phyloP scores from a whole-genome alignment of 2,797 vertebrate species.

The Momotus momota region DNA sequence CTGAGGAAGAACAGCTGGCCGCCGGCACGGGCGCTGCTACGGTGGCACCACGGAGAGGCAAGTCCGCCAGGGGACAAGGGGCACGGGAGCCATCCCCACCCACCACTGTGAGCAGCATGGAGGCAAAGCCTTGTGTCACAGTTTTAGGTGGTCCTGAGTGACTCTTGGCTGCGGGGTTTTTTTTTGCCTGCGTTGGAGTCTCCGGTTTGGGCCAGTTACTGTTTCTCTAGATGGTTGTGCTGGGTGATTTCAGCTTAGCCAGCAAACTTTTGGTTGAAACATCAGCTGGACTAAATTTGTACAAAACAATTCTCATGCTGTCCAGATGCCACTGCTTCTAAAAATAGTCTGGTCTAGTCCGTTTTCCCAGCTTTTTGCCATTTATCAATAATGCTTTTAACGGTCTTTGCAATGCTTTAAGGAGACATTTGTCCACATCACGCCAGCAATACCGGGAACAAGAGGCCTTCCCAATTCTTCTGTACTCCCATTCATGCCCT shows the following conservation, averaged over 20 bases:
- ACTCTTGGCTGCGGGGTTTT: rapidly evolving
- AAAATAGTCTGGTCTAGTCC: constrained; percentile 38
- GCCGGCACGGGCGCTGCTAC: rapidly evolving
- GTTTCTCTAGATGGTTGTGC: neutral
- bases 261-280: constrained; percentile 13
- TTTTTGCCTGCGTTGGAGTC: neutral
- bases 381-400: constrained; percentile 20
- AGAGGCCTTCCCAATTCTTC: neutral
- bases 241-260: neutral
- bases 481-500: neutral
- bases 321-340: constrained; percentile 57
- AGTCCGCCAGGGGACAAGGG: neutral
- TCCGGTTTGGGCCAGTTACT: neutral
- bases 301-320: constrained; percentile 41
- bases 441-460: neutral
- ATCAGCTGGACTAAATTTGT: constrained; percentile 54
- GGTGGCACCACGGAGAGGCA: rapidly evolving
- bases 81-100: neutral
- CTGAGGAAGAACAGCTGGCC: neutral
- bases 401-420: neutral
- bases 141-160: neutral
- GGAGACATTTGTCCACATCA: neutral
- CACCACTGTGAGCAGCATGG: rapidly evolving
- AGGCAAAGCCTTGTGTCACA: rapidly evolving
- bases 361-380: constrained; percentile 38